Base-by-base conservation (phyloP, 2,888 invertebrate species). In the Synergus umbraculus region DNA sequence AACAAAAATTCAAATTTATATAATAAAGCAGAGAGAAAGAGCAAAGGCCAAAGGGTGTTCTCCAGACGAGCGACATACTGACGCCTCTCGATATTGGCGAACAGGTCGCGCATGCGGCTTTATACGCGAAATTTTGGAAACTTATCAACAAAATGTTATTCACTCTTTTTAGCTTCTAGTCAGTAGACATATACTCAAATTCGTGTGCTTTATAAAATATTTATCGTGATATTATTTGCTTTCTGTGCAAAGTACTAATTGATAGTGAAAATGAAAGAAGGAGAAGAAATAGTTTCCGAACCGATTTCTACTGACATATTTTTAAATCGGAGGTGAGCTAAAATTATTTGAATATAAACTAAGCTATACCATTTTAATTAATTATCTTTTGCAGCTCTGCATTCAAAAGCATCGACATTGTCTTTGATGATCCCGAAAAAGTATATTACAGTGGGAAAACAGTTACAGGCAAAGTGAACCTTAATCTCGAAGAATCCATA, bases 11-110 rank as follows among this genome's bases (percentile, higher is more conserved):
- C 1, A 54, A 1, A 54, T 18, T 54, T n/a, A 13, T 22, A 60
- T 29, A 4, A 22, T 22, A 60, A 60, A 29, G 12, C 1, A 7
- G 12, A 29, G 1, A 12, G 22, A 13, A 29, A 22, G 60, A 60
- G 22, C 4, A 60, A 60, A 77, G n/a, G 65, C 46, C 65, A 44
- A 18, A 76, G 15, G 65, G 22, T 65, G 41, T 37, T 65, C 15
- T 65, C 41, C 76, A 41, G 41, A 41, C 41, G 8, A 80, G 82
- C 89, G 90, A 86, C 89, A 83, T 81, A 80, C 81, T 82, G 89
- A 85, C 89, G 89, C 87, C 86, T 80, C 78, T 80, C 78, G 84
- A 87, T 90, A 90, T 89, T 88, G 89, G 89, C 89, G 85, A 87
- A 82, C 84, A 76, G 67, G 69, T 67, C 80, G 85, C 85, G 87